Evolutionary conservation across 2,797 vertebrate genomes (phyloP).

Genomic region (Synanceia verrucosa): DNA sequence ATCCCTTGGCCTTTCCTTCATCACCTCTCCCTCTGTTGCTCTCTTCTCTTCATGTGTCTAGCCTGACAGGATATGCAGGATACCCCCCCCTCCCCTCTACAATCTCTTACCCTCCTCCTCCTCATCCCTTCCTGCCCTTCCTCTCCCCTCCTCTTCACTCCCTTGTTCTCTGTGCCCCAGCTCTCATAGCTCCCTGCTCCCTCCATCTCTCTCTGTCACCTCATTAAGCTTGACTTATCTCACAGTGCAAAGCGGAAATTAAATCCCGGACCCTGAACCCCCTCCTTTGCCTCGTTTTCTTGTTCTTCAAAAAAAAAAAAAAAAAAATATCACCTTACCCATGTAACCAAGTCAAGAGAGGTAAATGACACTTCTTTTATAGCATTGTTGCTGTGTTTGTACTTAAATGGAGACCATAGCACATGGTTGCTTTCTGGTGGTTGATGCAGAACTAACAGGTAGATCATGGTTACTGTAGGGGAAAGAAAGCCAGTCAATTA

Average conservation of each 20-base stretch:
- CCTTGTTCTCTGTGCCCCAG: slow-evolving; percentile 33
- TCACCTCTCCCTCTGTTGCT: slow-evolving; percentile 16
- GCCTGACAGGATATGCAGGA: slow-evolving; percentile 49
- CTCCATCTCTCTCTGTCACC: slow-evolving; percentile 73
- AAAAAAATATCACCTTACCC: slow-evolving; percentile 13
- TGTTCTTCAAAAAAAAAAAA: slow-evolving; percentile 33
- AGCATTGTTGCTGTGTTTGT: slow-evolving; percentile 12
- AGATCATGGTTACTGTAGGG: not conserved
- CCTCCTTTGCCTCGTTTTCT: slow-evolving; percentile 45
- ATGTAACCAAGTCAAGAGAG: slow-evolving; percentile 40
- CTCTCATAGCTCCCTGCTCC: slow-evolving; percentile 53
- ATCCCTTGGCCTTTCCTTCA: slow-evolving; percentile 9
- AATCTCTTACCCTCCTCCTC: slow-evolving; percentile 36
- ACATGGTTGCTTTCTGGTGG: slow-evolving; percentile 3
- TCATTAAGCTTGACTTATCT: slow-evolving; percentile 82
- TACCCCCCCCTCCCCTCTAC: slow-evolving; percentile 31
- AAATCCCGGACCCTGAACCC: slow-evolving; percentile 66
- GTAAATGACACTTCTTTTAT: slow-evolving; percentile 17
- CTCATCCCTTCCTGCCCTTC: slow-evolving; percentile 12
- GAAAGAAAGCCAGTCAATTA: not conserved
- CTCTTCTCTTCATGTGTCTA: slow-evolving; percentile 19
- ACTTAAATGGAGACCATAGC: slow-evolving; percentile 20
- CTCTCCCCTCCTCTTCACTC: slow-evolving; percentile 41
- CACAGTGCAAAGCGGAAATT: slow-evolving; percentile 77
- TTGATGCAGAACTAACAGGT: not conserved